Evolutionary conservation across 2,888 invertebrate species (phyloP), one percentile per base, ranked within the genome.

Genomic region (Deilephila elpenor): DNA sequence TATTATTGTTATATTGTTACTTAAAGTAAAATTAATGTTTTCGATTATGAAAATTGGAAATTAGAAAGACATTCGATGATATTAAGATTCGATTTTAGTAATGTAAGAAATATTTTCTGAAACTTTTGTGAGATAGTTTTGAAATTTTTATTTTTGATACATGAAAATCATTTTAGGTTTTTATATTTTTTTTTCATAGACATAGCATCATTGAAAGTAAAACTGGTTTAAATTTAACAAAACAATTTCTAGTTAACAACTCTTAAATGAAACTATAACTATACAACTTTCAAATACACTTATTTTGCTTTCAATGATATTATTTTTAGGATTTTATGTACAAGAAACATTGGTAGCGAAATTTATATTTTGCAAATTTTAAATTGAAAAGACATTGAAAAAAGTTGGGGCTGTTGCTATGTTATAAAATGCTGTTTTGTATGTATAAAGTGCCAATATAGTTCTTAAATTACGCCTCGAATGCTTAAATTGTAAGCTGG

Each of bases 371-470:
- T 32, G 19, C 20, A 62, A 64, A 4, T 51, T 67, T 20, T 51
- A 1, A 25, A 25, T 67, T 67, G 5, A 67, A 44, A 51, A 67
- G 11, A 44, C 20, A 25, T 44, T 5, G 3, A 7, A 34, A 34
- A 5, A 20, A 29, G 25, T 25, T 67, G 51, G 20, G 67, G 1
- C 51, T 17, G 17, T 17, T 44, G n/a, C 14, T 8, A 25, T 20
- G 17, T 17, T 67, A 5, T 17, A 25, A n/a, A n/a, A n/a, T 56
- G 56, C 11, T 51, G 1, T 51, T 20, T 44, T 67, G 19, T 67
- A 64, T 64, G 44, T 67, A 67, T 67, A 67, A 67, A 67, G 67
- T 67, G 67, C 51, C 67, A 67, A 67, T 51, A 17, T 67, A 51
- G 20, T 51, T 64, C 25, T 44, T 64, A 20, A 19, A 1, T 17